These are phyloP conservation scores for Hecatera dysodea DNA, from an alignment of 2,888 invertebrate species.

Conservation along the genomic window DNA sequence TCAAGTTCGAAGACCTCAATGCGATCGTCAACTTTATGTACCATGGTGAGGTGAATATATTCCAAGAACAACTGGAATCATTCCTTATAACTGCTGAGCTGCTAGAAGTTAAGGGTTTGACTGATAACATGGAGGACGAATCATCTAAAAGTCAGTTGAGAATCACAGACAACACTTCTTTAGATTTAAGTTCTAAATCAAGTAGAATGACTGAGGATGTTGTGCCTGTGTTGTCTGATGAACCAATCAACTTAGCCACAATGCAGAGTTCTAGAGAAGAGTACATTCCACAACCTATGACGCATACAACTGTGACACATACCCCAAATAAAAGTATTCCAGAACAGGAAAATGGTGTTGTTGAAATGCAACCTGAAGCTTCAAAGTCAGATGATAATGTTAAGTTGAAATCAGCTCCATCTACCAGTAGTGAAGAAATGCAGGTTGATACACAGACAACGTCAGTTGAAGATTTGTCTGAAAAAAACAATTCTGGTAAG, in stretches of 20 bases:
- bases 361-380: constrained; percentile 74
- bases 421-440: constrained; percentile 83
- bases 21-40: constrained; percentile 96
- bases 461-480: constrained; percentile 86
- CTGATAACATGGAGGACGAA: constrained; percentile 90
- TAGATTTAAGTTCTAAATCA: constrained; percentile 87
- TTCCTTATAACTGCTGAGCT: constrained; percentile 95
- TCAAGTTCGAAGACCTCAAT: constrained; percentile 94
- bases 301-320: constrained; percentile 47
- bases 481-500: constrained; percentile 82
- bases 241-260: constrained; percentile 87
- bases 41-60: constrained; percentile 95
- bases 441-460: constrained; percentile 85
- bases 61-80: constrained; percentile 94
- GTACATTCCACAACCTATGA: constrained; percentile 79
- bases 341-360: constrained; percentile 76
- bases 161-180: constrained; percentile 80
- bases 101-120: constrained; percentile 94
- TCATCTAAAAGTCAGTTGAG: constrained; percentile 79
- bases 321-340: constrained; percentile 57
- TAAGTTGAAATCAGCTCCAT: constrained; percentile 69
- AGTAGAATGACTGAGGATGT: constrained; percentile 78
- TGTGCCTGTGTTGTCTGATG: constrained; percentile 80
- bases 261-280: constrained; percentile 82
- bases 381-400: constrained; percentile 70